Percentiles rank a stretch among this genome's conserved stretches.
Evolutionary conservation across 2,113 vertebrate genomes (phyloP).

Genomic region (Ammodytes marinus): DNA sequence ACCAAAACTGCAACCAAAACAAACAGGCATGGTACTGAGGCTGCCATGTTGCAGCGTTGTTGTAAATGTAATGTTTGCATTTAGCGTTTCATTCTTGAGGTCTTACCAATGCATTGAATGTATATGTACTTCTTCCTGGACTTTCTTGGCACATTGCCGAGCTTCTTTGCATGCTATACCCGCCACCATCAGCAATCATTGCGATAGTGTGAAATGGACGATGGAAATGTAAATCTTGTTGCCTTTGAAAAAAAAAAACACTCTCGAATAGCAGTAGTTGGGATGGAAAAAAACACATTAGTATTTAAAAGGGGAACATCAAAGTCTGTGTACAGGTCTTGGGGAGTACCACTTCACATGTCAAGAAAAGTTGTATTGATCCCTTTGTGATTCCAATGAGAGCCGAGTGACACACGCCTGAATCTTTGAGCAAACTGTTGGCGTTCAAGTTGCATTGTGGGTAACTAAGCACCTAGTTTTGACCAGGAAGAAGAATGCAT

Average conservation of each 20-base stretch:
- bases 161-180: neutral
- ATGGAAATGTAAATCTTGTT: neutral
- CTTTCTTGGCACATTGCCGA: neutral
- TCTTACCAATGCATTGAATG: neutral
- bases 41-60: neutral
- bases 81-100: neutral
- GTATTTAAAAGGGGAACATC: neutral
- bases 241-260: neutral
- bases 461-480: neutral
- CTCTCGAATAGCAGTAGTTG: neutral
- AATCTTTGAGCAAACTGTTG: neutral
- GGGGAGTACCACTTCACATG: neutral
- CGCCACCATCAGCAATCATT: neutral
- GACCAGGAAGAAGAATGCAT: neutral
- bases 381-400: neutral
- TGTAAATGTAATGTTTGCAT: neutral
- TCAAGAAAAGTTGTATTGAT: neutral
- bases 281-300: neutral
- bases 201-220: neutral
- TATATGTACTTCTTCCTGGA: neutral
- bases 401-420: neutral
- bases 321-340: neutral
- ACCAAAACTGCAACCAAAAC: constrained; percentile 1
- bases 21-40: neutral
- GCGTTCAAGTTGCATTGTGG: neutral